These are phyloP conservation scores for Erythrolamprus reginae DNA, from an alignment of 2,113 vertebrate genomes.

Conservation along the genomic window DNA sequence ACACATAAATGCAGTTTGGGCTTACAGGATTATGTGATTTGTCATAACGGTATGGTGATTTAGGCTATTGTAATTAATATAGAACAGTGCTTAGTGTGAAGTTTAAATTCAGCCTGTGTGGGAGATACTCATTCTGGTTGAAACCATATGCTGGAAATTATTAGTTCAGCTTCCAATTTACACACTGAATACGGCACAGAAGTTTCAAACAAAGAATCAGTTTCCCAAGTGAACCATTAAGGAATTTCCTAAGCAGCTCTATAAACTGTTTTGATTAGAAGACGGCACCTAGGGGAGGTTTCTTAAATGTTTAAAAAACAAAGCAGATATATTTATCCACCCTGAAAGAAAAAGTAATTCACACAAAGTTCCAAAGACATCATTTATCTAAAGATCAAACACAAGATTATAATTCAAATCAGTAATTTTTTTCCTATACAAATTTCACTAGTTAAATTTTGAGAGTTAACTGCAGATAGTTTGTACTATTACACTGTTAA, in stretches of 20 bases:
- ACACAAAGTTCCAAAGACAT: background rate
- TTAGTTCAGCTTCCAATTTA: background rate
- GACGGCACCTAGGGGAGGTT: background rate
- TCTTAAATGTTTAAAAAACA: background rate
- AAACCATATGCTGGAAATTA: background rate
- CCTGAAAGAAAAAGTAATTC: background rate
- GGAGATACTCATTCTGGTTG: background rate
- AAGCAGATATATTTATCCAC: background rate
- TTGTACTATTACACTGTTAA: slow-evolving; percentile 74
- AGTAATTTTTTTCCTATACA: slow-evolving; percentile 65
- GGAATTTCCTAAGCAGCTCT: background rate
- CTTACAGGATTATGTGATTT: background rate
- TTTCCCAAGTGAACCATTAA: background rate
- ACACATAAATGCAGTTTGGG: background rate
- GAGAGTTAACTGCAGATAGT: slow-evolving; percentile 83
- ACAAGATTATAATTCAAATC: slow-evolving; percentile 14
- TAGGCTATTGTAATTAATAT: background rate
- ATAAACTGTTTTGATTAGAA: background rate
- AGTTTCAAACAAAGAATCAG: accelerated
- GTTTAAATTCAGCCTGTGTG: background rate
- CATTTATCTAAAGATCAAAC: slow-evolving; percentile 7
- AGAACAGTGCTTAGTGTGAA: background rate
- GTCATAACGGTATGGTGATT: background rate
- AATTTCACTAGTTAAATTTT: slow-evolving; percentile 80
- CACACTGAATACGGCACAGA: background rate